Conservation (phyloP, 2,888 invertebrate genomes). For the Autographa gamma region DNA sequence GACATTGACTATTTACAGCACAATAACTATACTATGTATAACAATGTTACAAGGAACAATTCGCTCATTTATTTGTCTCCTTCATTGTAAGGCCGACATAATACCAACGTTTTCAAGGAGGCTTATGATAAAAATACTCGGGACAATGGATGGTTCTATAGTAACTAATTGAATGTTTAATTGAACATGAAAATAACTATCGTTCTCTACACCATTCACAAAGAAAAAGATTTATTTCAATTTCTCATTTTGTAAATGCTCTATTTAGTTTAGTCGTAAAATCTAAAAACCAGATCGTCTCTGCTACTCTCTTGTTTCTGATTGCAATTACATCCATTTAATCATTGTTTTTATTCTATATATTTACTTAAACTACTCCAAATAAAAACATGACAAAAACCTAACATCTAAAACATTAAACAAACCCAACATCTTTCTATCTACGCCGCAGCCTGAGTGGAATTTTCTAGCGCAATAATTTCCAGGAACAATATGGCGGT, state of each 20-base stretch:
- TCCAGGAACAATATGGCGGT: constrained; percentile 67
- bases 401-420: background rate
- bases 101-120: constrained; percentile 57
- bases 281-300: no score
- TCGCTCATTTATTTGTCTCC: constrained; percentile 57
- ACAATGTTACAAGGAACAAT: constrained; percentile 62
- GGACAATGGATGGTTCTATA: no score
- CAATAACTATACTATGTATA: constrained; percentile 60
- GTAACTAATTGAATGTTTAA: no score
- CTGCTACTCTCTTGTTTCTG: no score
- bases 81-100: constrained; percentile 56
- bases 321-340: no score
- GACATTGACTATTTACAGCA: constrained; percentile 75
- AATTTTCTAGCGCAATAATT: constrained; percentile 50
- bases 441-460: constrained; percentile 20
- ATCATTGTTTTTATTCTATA: background rate
- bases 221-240: no score
- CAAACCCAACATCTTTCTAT: background rate
- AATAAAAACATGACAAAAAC: background rate
- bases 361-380: background rate
- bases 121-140: constrained; percentile 53
- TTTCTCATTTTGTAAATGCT: no score
- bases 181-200: no score
- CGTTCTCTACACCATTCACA: no score
- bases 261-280: no score